Conservation (phyloP, 2,888 invertebrate genomes). For the Stenchaetothrips biformis region DNA sequence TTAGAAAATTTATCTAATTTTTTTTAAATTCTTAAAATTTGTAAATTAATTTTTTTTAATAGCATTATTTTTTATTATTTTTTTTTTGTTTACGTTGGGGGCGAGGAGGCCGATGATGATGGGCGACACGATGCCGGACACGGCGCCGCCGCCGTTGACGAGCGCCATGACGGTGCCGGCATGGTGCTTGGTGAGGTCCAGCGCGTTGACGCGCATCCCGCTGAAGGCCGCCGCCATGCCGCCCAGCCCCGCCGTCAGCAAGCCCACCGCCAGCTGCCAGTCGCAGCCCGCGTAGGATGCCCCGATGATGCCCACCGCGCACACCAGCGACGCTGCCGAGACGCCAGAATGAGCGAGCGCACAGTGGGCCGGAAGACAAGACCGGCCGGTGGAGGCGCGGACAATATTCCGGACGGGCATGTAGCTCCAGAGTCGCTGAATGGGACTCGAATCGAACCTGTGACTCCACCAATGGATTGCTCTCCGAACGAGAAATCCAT, state of each 20-base stretch:
- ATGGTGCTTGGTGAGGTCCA: slow-evolving; percentile 60
- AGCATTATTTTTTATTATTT: too few species aligned
- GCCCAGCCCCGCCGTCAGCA: slow-evolving; percentile 57
- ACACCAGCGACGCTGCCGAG: slow-evolving; percentile 39
- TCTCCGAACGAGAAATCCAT: too few species aligned
- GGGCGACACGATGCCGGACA: slow-evolving; percentile 59
- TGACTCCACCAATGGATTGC: too few species aligned
- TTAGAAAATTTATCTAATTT: too few species aligned
- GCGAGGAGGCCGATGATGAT: slow-evolving; percentile 57
- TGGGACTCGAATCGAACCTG: too few species aligned
- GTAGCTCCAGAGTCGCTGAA: too few species aligned
- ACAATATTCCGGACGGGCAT: too few species aligned
- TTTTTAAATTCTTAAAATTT: too few species aligned
- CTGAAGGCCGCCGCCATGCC: slow-evolving; percentile 66
- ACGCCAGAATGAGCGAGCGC: too few species aligned
- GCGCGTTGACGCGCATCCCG: slow-evolving; percentile 61
- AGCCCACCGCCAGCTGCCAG: slow-evolving; percentile 30
- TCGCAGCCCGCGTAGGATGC: slow-evolving; percentile 52
- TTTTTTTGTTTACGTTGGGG: slow-evolving; percentile 45
- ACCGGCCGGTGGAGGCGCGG: too few species aligned
- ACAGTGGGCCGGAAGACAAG: too few species aligned
- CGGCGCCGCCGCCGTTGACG: slow-evolving; percentile 58
- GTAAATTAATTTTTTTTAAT: too few species aligned
- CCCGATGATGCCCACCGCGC: slow-evolving; percentile 39
- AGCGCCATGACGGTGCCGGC: slow-evolving; percentile 61